Percentiles rank a stretch among this genome's conserved stretches.
These are phyloP conservation scores for Emys orbicularis DNA, from an alignment of 2,797 vertebrate genomes.

Conservation along the genomic window DNA sequence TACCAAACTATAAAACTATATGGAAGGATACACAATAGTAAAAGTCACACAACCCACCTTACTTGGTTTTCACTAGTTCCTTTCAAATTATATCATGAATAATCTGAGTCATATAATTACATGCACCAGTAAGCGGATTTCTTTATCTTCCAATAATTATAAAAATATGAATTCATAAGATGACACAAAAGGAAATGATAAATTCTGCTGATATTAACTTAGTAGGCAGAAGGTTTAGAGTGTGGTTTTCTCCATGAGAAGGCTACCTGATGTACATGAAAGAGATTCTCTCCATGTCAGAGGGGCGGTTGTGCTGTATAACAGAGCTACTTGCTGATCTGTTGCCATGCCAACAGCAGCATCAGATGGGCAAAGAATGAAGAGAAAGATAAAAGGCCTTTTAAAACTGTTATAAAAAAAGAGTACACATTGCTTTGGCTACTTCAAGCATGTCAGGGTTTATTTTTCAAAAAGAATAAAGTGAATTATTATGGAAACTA, in stretches of 20 bases:
- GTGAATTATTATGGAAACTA: slow-evolving; percentile 48
- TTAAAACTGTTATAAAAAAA: slow-evolving; percentile 65
- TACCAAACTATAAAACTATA: neutral
- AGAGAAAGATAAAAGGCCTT: slow-evolving; percentile 69
- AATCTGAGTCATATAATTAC: neutral
- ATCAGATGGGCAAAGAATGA: slow-evolving; percentile 75
- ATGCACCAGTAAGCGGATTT: neutral
- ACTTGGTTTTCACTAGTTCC: neutral
- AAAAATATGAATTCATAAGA: neutral
- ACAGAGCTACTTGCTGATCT: slow-evolving; percentile 75
- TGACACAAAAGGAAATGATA: neutral
- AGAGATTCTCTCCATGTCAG: slow-evolving; percentile 60
- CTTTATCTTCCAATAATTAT: neutral
- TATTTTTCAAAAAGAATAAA: slow-evolving; percentile 16
- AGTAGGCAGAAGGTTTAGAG: neutral
- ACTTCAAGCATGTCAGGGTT: slow-evolving; percentile 32
- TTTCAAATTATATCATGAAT: neutral
- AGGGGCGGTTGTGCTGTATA: slow-evolving; percentile 68
- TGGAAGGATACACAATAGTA: neutral
- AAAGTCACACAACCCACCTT: neutral
- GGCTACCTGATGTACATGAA: slow-evolving; percentile 50
- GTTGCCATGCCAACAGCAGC: slow-evolving; percentile 82
- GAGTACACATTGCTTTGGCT: slow-evolving; percentile 26
- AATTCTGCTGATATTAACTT: slow-evolving; percentile 3
- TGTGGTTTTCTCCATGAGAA: neutral